Evolutionary conservation across 2,797 vertebrate genomes (phyloP).

Genomic region (Heterohyrax brucei): DNA sequence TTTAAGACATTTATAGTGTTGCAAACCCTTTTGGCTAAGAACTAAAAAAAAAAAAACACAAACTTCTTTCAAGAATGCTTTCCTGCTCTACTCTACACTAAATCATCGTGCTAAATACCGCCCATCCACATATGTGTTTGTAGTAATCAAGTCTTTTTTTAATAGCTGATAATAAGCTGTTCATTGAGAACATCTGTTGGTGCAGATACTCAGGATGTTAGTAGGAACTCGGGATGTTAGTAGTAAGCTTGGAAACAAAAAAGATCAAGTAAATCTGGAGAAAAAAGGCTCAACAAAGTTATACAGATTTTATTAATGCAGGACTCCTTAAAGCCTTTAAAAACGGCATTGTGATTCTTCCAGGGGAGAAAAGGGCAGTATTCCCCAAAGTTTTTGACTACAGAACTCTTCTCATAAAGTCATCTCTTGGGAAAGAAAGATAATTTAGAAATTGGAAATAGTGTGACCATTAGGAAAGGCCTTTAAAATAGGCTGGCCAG

Average conservation of each 20-base stretch:
- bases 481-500: constrained; percentile 4
- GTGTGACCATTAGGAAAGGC: constrained; percentile 6
- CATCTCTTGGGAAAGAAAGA: constrained; percentile 51
- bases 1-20: neutral
- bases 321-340: constrained; percentile 24
- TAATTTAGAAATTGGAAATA: constrained; percentile 57
- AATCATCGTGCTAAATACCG: neutral
- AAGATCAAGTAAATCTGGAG: constrained; percentile 13
- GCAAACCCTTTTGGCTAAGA: neutral
- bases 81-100: constrained; percentile 28
- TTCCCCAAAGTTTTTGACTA: neutral
- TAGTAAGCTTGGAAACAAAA: neutral
- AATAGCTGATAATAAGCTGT: constrained; percentile 24
- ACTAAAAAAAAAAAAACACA: neutral
- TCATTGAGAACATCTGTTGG: constrained; percentile 33
- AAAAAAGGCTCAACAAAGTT: constrained; percentile 52
- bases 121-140: neutral
- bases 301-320: neutral
- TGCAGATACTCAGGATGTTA: neutral
- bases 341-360: constrained; percentile 44
- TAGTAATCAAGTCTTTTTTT: neutral
- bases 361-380: neutral
- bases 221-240: constrained; percentile 47
- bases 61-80: neutral
- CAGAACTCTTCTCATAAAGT: constrained; percentile 12